A percentile compares a stretch with the other conserved stretches of the same genome.
These are phyloP conservation scores for Bagarius yarrelli DNA, from an alignment of 2,113 vertebrate genomes.

Conservation along the genomic window DNA sequence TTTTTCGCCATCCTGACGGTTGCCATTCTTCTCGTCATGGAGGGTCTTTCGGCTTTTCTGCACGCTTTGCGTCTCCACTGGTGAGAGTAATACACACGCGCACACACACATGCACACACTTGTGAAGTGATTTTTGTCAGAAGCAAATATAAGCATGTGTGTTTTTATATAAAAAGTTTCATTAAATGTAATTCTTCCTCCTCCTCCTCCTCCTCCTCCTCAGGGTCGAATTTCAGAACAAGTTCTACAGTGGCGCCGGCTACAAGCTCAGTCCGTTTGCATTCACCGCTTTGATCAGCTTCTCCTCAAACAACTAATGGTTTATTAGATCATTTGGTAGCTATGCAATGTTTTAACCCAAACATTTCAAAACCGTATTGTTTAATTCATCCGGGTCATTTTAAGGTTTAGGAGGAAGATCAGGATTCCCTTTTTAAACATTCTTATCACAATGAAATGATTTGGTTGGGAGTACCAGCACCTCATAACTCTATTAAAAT, in stretches of 20 bases:
- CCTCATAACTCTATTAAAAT: background rate
- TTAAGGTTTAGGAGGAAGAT: background rate
- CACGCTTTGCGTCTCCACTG: slow-evolving; percentile 82
- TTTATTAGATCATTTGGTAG: background rate
- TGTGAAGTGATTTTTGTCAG: background rate
- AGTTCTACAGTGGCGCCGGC: slow-evolving; percentile 52
- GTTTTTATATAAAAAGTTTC: background rate
- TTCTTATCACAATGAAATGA: background rate
- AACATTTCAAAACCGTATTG: slow-evolving; percentile 12
- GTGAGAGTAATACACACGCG: slow-evolving; percentile 55
- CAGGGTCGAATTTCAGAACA: slow-evolving; percentile 58
- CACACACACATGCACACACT: background rate
- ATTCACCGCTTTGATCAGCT: slow-evolving; percentile 33
- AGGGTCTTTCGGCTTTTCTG: slow-evolving; percentile 83
- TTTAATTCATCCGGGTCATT: background rate
- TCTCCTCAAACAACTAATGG: slow-evolving; percentile 31
- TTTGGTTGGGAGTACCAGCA: background rate
- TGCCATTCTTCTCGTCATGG: slow-evolving; percentile 83
- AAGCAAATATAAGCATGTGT: background rate
- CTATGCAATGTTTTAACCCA: slow-evolving; percentile 17
- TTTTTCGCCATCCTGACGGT: slow-evolving; percentile 77
- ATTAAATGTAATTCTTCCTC: background rate
- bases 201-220: background rate
- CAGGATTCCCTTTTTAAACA: background rate
- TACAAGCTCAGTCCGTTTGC: slow-evolving; percentile 52